These are phyloP conservation scores for Ciona savignyi DNA, from an alignment of 23 tunicate genomes.

Conservation along the genomic window DNA sequence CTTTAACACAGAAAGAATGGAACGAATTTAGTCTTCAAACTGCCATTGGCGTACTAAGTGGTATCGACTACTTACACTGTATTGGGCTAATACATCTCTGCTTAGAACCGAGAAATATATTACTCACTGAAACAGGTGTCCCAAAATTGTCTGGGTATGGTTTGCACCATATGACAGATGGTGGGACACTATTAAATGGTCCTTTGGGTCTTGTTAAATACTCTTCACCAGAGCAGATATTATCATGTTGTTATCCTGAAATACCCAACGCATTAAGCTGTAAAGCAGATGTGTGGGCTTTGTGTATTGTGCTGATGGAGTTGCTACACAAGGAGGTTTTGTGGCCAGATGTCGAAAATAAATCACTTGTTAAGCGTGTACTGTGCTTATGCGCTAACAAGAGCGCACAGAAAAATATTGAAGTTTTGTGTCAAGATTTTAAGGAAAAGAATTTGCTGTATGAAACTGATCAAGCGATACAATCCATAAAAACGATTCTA, in stretches of 20 bases:
- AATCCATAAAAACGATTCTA: background rate
- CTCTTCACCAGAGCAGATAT: conserved; percentile 63
- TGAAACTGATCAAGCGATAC: background rate
- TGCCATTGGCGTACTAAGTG: conserved; percentile 33
- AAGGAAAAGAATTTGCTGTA: background rate
- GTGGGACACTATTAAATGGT: conserved; percentile 40
- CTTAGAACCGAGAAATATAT: conserved; percentile 57
- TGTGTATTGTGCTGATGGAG: conserved; percentile 49
- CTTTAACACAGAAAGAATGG: conserved; percentile 16
- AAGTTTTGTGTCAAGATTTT: conserved; percentile 11
- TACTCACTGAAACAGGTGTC: conserved; percentile 16
- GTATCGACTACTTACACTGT: conserved; percentile 34
- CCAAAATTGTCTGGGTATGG: conserved; percentile 63
- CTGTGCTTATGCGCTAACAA: conserved; percentile 15
- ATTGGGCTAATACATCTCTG: conserved; percentile 31
- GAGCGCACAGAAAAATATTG: conserved; percentile 17
- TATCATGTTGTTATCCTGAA: background rate
- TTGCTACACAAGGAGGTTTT: conserved; percentile 23
- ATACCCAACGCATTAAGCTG: background rate
- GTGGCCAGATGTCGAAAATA: conserved; percentile 14
- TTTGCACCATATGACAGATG: conserved; percentile 76
- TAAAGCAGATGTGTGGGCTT: conserved; percentile 84
- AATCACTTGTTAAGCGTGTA: conserved; percentile 2
- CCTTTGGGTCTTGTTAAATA: conserved; percentile 55
- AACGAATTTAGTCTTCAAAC: conserved; percentile 14